Evolutionary conservation across 2,113 vertebrate species (phyloP).

Genomic region (Psophia crepitans): DNA sequence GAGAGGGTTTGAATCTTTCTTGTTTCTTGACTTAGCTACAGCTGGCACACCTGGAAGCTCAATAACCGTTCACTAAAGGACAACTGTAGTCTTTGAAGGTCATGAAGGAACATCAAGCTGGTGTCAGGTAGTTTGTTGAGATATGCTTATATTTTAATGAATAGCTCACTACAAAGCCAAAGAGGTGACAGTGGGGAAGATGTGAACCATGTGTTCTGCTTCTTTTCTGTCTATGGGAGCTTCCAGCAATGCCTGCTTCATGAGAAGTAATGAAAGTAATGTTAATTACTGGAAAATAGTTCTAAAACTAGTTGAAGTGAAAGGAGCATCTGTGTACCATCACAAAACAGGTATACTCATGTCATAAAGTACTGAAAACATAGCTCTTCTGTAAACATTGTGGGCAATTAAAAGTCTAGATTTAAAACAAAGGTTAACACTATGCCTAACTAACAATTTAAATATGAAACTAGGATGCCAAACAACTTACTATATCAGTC

Average conservation of each 20-base stretch:
- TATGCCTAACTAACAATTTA: background rate
- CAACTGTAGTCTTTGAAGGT: background rate
- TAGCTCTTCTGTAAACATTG: background rate
- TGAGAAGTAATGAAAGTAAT: background rate
- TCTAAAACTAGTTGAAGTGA: background rate
- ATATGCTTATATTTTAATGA: background rate
- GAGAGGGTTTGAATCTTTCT: background rate
- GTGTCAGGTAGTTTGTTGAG: background rate
- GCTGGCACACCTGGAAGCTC: background rate
- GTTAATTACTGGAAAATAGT: background rate
- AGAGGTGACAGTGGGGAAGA: background rate
- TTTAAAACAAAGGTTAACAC: background rate
- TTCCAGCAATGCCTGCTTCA: background rate
- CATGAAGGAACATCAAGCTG: background rate
- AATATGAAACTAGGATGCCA: background rate
- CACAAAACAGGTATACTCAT: background rate
- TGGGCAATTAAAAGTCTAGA: background rate
- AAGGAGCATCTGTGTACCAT: background rate
- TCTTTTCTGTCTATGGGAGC: background rate
- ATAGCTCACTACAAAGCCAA: background rate
- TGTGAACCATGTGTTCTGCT: background rate
- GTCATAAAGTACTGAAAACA: background rate
- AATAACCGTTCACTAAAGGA: background rate
- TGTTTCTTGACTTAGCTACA: background rate
- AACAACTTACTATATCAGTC: background rate